phyloP scores from a whole-genome alignment of 2,888 invertebrate genomes.

The Dryobotodes eremita region DNA sequence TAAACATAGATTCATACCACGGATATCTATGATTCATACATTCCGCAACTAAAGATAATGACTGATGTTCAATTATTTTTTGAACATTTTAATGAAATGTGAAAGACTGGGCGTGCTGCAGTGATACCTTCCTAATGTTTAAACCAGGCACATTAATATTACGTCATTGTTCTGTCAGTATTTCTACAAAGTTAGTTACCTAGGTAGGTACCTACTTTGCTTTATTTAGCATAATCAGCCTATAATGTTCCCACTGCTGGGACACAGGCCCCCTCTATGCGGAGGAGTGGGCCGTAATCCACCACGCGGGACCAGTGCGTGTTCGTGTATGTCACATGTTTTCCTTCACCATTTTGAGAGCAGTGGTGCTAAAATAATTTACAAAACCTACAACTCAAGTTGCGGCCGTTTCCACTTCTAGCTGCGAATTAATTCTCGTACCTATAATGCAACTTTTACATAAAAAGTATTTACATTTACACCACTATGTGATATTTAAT shows the following conservation, averaged over 20 bases:
- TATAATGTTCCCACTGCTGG: neutral
- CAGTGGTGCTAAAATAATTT: neutral
- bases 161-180: neutral
- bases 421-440: too few species aligned
- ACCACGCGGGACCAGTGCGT: neutral
- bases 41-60: too few species aligned
- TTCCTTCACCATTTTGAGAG: neutral
- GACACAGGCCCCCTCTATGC: too few species aligned
- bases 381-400: neutral
- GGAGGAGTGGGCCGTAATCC: too few species aligned
- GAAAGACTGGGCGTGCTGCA: neutral
- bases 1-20: neutral
- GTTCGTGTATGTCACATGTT: too few species aligned
- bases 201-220: neutral
- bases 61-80: neutral
- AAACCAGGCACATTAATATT: neutral
- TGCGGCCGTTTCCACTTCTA: too few species aligned
- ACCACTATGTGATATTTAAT: neutral
- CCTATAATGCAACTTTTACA: neutral
- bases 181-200: neutral
- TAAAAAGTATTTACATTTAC: neutral
- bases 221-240: neutral
- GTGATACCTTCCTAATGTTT: neutral
- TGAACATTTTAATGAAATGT: neutral
- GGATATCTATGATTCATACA: too few species aligned